Evolutionary conservation across 2,113 vertebrate species (phyloP).

Genomic region (Marmota monax): DNA sequence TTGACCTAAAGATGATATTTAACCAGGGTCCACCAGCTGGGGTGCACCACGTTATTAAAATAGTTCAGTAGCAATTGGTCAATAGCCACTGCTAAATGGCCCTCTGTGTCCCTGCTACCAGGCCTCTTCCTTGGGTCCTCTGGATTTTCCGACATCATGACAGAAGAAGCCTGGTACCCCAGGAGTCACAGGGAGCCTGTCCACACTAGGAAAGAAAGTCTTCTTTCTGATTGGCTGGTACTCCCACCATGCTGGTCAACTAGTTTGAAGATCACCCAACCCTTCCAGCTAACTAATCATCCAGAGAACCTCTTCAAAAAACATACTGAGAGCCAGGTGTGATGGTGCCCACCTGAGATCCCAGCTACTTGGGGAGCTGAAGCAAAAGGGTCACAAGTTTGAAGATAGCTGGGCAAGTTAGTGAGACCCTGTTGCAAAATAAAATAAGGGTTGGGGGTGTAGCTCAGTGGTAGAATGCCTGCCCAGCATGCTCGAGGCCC

Average conservation of each 20-base stretch:
- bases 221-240: background rate
- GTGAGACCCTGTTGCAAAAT: background rate
- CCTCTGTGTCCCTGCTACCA: background rate
- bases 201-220: fast-evolving
- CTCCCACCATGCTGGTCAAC: background rate
- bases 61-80: background rate
- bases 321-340: background rate
- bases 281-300: background rate
- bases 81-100: background rate
- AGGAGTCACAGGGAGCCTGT: background rate
- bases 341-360: background rate
- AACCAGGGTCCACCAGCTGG: background rate
- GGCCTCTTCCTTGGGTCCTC: background rate
- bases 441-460: background rate
- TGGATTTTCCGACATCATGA: background rate
- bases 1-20: background rate
- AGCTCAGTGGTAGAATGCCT: too few species aligned
- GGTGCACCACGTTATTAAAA: background rate
- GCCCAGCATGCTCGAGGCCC: too few species aligned
- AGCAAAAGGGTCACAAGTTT: background rate
- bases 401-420: background rate
- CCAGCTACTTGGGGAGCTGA: background rate
- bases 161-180: background rate
- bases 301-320: background rate
- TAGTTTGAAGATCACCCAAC: background rate